These are phyloP conservation scores for Meandrusa payeni DNA, from an alignment of 2,888 invertebrate genomes.

Conservation along the genomic window DNA sequence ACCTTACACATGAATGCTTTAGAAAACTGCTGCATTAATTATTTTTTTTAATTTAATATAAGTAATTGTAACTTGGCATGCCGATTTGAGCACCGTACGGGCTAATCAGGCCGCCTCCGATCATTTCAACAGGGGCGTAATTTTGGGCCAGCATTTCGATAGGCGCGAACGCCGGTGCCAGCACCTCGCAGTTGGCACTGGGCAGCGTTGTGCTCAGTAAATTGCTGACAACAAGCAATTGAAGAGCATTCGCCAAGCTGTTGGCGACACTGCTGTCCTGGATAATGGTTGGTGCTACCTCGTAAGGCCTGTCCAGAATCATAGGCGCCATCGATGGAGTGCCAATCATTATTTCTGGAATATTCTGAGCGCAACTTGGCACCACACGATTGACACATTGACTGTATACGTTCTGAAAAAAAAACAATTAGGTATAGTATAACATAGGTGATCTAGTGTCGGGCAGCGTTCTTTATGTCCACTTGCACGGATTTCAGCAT, in stretches of 20 bases:
- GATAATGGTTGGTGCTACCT: constrained; percentile 43
- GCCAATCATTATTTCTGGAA: constrained; percentile 29
- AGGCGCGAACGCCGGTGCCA: constrained; percentile 15
- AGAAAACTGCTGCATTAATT: no score
- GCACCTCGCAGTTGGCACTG: constrained; percentile 28
- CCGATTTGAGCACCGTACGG: constrained; percentile 20
- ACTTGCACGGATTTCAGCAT: no score
- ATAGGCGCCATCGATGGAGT: constrained; percentile 23
- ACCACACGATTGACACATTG: constrained; percentile 49
- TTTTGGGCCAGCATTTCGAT: constrained; percentile 18
- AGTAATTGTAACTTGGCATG: constrained; percentile 26
- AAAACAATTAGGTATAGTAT: no score
- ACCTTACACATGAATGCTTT: no score
- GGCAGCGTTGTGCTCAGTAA: constrained; percentile 56
- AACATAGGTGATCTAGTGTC: no score
- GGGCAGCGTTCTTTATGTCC: no score
- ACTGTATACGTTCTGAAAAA: constrained; percentile 42
- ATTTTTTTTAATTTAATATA: constrained; percentile 17
- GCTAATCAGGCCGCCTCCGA: constrained; percentile 16
- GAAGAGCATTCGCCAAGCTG: constrained; percentile 60
- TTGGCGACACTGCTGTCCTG: constrained; percentile 63
- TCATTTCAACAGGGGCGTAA: constrained; percentile 15
- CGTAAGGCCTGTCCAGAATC: constrained; percentile 28
- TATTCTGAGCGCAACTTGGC: constrained; percentile 36
- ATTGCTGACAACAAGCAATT: constrained; percentile 61